Evolutionary conservation across 2,113 vertebrate species (phyloP), one percentile per base, ranked within the genome.

Genomic region (Apteryx mantelli): DNA sequence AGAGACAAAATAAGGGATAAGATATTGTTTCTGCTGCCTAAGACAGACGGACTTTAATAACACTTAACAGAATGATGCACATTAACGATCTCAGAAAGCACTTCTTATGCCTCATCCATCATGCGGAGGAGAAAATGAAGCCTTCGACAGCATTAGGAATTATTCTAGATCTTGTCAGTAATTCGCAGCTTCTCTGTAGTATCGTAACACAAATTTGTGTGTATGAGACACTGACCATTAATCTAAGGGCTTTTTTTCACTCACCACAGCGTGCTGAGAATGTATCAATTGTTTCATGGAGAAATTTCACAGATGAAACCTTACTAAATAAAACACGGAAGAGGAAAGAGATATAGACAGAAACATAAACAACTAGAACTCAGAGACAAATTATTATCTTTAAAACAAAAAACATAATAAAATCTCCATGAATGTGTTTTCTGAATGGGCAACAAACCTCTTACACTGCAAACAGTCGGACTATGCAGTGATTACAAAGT

Each of bases 151-250:
- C 98, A 98, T 98, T 98, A 98, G 98, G 98, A 98, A 98, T 98
- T 98, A 98, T 98, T 98, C 98, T 95, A 98, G 98, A 98, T 98
- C 98, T 98, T 98, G 98, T 98, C 98, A 97, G 98, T 98, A 98
- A 98, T 98, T 98, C 97, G 96, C 98, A 96, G 98, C 96, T 97
- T 96, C 98, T 98, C 97, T 68, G 86, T 96, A 97, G 97, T 97
- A 97, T 98, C 97, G 97, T 97, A 98, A 98, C 98, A 98, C 97
- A 97, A 98, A 97, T 97, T 97, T 98, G 97, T 92, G 78, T 97
- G 97, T 96, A 97, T 91, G 97, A 97, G 98, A 98, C 97, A 97
- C 97, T 98, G 98, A 98, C 98, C 98, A 98, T 98, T 98, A 98
- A 98, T 98, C 98, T 98, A 96, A 94, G 94, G 91, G 95, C 77